Base-by-base conservation (phyloP, 2,888 invertebrate genomes). In the Corythucha ciliata region DNA sequence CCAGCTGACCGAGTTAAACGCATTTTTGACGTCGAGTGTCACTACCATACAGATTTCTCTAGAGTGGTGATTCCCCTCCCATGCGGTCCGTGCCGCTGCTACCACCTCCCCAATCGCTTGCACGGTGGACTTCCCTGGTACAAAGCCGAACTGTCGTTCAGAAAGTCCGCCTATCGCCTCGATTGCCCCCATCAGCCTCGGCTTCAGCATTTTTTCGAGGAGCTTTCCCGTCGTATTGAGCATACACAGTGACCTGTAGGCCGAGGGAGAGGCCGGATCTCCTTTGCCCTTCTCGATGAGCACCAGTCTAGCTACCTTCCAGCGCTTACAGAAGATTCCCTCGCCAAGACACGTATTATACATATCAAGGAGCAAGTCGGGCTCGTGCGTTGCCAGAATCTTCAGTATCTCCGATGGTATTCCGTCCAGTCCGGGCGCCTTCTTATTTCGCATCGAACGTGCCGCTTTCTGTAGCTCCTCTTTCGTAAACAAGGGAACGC, bases 121-220 rank as follows among this genome's bases (percentile, higher is more conserved):
- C 14, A 57, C 24, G 4, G 60, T 61, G 8, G 57, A 58, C 21
- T 48, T 48, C 2, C 57, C 52, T 16, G 48, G 45, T 7, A 56
- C 20, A 45, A 60, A 60, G 1, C 60, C 59, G 22, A 56, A 48
- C 32, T 61, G 58, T 27, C 54, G 46, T 1, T 57, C 55, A 16
- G 32, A 53, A 16, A 62, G 48, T 16, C 45, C 52, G 8, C 57
- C 59, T 21, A 44, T 50, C 24, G 32, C 41, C 42, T 58, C 57
- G 4, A 62, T 27, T 21, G 53, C 52, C 34, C 53, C 40, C 10
- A 46, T 27, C 24, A 65, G 40, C 44, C 63, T 58, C n/a, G 41
- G 48, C 32, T 56, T 57, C 22, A 63, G 42, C n/a, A 64, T 8
- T 37, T 58, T 60, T 50, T 65, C 64, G 5, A 61, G 53, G 0